Percentiles rank a stretch among this genome's conserved stretches.
These are phyloP conservation scores for Ptychochromis oligacanthus DNA, from an alignment of 2,113 vertebrate species.

Conservation along the genomic window DNA sequence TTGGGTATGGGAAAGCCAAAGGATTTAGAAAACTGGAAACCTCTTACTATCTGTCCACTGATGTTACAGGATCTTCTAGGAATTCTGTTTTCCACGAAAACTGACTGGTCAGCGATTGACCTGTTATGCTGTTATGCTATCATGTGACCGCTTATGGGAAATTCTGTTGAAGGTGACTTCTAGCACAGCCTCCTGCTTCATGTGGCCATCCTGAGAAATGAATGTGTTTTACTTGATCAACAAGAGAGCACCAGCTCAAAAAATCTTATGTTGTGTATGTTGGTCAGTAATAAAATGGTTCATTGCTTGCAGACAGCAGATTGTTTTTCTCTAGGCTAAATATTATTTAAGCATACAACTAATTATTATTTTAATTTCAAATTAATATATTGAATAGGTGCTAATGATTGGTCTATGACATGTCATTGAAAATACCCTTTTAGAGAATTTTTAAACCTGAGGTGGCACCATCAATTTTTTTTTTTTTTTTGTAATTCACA, in stretches of 20 bases:
- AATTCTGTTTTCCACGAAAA: too few species aligned
- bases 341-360: background rate
- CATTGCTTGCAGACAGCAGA: background rate
- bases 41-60: background rate
- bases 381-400: background rate
- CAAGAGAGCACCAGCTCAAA: background rate
- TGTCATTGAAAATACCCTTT: background rate
- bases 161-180: background rate
- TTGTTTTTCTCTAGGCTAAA: too few species aligned
- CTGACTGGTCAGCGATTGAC: too few species aligned
- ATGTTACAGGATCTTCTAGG: background rate
- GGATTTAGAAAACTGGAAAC: background rate
- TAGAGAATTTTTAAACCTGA: accelerated
- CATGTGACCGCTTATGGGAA: too few species aligned
- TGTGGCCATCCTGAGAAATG: background rate
- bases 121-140: too few species aligned
- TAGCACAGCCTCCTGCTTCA: accelerated
- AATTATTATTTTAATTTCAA: background rate
- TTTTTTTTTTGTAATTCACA: too few species aligned
- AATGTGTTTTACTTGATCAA: background rate
- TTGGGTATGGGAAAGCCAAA: too few species aligned
- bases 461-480: too few species aligned
- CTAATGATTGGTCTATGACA: background rate
- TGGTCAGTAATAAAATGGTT: background rate
- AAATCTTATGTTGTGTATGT: too few species aligned